Conservation (phyloP, 2,888 invertebrate genomes). For the Xanthia icteritia region DNA sequence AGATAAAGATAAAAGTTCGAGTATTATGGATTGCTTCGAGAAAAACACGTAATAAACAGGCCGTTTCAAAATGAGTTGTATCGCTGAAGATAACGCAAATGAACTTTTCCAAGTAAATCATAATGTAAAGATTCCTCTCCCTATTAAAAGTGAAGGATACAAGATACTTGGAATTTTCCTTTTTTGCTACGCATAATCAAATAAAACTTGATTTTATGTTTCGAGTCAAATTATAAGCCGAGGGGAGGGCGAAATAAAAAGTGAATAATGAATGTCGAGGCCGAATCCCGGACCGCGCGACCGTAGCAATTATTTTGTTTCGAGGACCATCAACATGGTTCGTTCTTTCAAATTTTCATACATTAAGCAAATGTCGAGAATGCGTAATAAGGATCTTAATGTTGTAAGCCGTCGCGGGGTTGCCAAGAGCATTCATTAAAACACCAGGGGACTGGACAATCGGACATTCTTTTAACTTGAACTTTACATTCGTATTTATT, state of each 20-base stretch:
- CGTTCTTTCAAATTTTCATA: conserved; percentile 90
- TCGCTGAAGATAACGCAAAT: conserved; percentile 71
- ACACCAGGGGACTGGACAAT: conserved; percentile 80
- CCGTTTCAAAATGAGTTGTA: conserved; percentile 53
- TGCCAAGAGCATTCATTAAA: conserved; percentile 82
- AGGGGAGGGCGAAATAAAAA: conserved; percentile 89
- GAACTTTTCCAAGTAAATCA: conserved; percentile 77
- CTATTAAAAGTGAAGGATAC: conserved; percentile 85
- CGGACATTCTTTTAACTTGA: conserved; percentile 72
- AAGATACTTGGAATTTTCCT: conserved; percentile 83
- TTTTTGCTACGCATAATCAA: conserved; percentile 87
- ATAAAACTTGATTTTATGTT: conserved; percentile 91
- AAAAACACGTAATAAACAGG: conserved; percentile 47
- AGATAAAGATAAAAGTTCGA: conserved; percentile 40
- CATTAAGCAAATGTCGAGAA: conserved; percentile 90
- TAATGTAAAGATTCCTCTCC: conserved; percentile 79
- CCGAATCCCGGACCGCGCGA: conserved; percentile 88
- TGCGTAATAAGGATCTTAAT: conserved; percentile 88
- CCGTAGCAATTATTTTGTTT: conserved; percentile 90
- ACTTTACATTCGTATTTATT: conserved; percentile 59
- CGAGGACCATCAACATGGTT: conserved; percentile 90
- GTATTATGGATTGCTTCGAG: conserved; percentile 34
- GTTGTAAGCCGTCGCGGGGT: conserved; percentile 82
- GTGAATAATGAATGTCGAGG: conserved; percentile 90
- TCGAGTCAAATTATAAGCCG: conserved; percentile 90